phyloP scores from a whole-genome alignment of 2,797 vertebrate genomes.

The Sebastes hubbsi region DNA sequence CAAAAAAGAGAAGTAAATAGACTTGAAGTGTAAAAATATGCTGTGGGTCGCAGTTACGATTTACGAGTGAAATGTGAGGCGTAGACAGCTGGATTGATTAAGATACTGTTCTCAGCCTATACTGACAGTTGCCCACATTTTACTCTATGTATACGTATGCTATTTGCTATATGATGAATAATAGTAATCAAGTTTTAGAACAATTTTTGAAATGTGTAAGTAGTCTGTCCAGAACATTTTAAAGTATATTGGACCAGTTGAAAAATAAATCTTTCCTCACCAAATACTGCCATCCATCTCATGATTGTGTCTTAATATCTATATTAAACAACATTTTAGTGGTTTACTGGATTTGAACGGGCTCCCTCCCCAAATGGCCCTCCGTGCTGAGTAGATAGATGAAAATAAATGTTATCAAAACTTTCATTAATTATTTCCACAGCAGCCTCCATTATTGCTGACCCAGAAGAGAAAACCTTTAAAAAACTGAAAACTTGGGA shows the following conservation, averaged over 20 bases:
- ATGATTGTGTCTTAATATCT: background rate
- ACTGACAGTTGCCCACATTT: no score
- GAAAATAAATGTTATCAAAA: background rate
- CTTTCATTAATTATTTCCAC: conserved; percentile 12
- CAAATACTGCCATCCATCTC: background rate
- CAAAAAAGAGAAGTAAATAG: no score
- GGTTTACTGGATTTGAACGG: background rate
- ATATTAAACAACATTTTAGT: background rate
- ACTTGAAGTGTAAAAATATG: no score
- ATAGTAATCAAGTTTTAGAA: background rate
- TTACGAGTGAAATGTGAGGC: no score
- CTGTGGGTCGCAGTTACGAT: no score
- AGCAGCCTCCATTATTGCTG: background rate
- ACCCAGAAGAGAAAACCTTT: background rate
- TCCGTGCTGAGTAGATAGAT: background rate
- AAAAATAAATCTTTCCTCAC: no score
- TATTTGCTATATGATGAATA: no score
- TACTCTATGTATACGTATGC: no score
- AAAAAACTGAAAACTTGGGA: background rate
- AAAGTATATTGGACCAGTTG: no score
- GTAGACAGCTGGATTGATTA: no score
- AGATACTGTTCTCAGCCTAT: accelerated
- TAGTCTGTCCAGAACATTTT: no score
- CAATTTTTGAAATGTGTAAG: background rate
- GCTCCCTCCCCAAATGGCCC: background rate